Percentiles rank a stretch among this genome's conserved stretches.
Conservation (phyloP, 2,113 vertebrate genomes). For the Shinisaurus crocodilurus region DNA sequence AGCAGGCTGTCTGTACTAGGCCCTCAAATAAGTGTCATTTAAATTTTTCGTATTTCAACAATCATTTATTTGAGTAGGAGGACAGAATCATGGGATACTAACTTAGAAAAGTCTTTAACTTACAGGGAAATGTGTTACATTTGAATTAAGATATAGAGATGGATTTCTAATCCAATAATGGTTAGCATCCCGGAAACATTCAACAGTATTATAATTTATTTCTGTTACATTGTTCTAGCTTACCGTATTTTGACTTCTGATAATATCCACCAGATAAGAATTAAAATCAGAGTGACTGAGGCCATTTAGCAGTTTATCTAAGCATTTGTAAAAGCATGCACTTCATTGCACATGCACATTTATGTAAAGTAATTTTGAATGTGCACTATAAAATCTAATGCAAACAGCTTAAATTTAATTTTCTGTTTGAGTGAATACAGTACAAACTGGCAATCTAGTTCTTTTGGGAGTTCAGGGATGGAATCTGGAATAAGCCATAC, state of each 20-base stretch:
- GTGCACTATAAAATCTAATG: not conserved
- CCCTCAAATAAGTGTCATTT: not conserved
- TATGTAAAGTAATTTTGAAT: not conserved
- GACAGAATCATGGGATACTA: not conserved
- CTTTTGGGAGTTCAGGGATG: not conserved
- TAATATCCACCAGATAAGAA: not conserved
- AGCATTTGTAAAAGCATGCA: not conserved
- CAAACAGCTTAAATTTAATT: not conserved
- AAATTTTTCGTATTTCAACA: not conserved
- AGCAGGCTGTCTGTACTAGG: not conserved
- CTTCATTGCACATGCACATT: not conserved
- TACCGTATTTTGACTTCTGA: not conserved
- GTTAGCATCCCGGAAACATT: not conserved
- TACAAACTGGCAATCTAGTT: not conserved
- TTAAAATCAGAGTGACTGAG: not conserved
- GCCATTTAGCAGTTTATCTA: not conserved
- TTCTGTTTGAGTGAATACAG: not conserved
- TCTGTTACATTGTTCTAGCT: not conserved
- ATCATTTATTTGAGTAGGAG: not conserved
- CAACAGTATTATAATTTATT: not conserved
- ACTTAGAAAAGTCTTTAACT: no score
- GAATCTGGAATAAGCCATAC: not conserved
- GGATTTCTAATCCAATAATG: not conserved
- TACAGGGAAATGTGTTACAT: not conserved
- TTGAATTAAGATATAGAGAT: not conserved